Base-by-base conservation (phyloP, 2,113 vertebrate species). In the Urocitellus parryii region DNA sequence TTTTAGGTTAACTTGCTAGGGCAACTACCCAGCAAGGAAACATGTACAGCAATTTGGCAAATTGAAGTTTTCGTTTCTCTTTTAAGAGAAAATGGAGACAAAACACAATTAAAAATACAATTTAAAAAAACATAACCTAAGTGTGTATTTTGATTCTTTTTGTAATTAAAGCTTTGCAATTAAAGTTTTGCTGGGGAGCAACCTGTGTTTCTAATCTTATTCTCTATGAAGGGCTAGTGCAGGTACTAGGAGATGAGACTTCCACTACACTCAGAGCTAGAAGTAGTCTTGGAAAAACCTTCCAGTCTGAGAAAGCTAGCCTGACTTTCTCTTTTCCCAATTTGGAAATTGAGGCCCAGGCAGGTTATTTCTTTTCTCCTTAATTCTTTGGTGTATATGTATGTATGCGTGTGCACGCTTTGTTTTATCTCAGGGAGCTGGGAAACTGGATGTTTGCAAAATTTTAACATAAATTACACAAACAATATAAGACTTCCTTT, bases 61-160 rank as follows among this genome's bases (percentile, higher is more conserved):
- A 39, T 5, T 90, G 63, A 68, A 78, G 76, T 1, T 81, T 67
- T 42, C 61, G 82, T 77, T 93, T 97, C 29, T 27, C 78, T 82
- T 96, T 94, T 91, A 70, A 96, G 97, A 94, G 65, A 72, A 98
- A 95, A 93, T 18, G 16, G 8, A 48, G 73, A 10, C 11, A 83
- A 39, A 25, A 45, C 63, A 95, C 32, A n/a, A 80, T 95, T 65
- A 74, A 97, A 96, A 90, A 22, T 80, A 96, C 79, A 96, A 18
- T n/a, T 68, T 4, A 56, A 92, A 97, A 97, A 37, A 63, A 63
- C 27, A 29, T 42, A 95, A 95, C 32, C 37, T 80, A 11, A 86
- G 86, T 34, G 13, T 89, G n/a, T 24, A 16, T 42, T 94, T 96
- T 96, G 4, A 70, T 90, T 84, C 53, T 39, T 78, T 95, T 92